Conservation (phyloP, 2,888 invertebrate species). For the Neoscelio sp. region DNA sequence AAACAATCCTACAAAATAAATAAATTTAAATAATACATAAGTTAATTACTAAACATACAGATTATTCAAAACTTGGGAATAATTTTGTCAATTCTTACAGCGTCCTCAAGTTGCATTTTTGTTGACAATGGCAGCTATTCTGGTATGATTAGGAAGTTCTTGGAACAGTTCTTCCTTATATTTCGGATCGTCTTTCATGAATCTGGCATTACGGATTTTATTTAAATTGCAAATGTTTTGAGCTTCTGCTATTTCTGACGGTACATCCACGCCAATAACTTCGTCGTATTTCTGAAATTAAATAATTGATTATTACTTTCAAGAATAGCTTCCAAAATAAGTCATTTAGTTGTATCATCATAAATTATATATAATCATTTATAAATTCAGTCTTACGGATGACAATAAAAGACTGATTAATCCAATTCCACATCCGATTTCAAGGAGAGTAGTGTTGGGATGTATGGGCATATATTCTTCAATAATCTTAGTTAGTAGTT, state of each 20-base stretch:
- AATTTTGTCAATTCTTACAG: no score
- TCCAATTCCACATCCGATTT: conserved; percentile 81
- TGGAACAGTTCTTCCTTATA: conserved; percentile 72
- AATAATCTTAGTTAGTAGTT: conserved; percentile 77
- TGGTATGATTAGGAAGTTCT: conserved; percentile 71
- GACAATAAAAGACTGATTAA: conserved; percentile 80
- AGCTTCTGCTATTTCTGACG: conserved; percentile 81
- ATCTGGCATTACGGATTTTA: conserved; percentile 78
- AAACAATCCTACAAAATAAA: no score
- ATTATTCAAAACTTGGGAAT: conserved; percentile 2
- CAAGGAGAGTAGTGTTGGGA: conserved; percentile 76
- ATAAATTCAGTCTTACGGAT: conserved; percentile 71
- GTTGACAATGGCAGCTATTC: conserved; percentile 76
- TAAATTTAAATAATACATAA: no score
- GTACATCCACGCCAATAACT: conserved; percentile 80
- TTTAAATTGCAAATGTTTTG: conserved; percentile 79
- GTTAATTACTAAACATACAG: no score
- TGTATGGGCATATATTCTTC: conserved; percentile 75
- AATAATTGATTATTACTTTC: no score
- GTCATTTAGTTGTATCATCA: background rate
- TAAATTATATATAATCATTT: no score
- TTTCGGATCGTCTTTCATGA: conserved; percentile 76
- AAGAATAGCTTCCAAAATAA: background rate
- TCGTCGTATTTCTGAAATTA: conserved; percentile 78
- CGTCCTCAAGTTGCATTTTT: conserved; percentile 78